Conservation (phyloP, 2,888 invertebrate genomes). For the Tanypteryx hageni region DNA sequence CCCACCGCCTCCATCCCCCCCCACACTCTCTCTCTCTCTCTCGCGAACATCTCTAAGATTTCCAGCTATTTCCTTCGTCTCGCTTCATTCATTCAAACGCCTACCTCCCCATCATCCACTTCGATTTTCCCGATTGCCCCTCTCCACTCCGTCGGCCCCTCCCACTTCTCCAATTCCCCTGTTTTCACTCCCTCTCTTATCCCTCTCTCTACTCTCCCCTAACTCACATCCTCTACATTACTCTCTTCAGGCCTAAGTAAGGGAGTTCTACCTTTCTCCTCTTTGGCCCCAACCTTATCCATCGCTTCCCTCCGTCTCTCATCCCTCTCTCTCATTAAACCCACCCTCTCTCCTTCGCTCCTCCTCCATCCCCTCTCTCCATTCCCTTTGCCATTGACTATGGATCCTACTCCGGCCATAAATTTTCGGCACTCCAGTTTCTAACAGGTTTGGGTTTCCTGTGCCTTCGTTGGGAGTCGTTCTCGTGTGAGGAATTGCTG, state of each 20-base stretch:
- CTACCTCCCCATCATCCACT: neutral
- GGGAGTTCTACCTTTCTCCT: neutral
- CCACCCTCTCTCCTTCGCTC: neutral
- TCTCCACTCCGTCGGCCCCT: neutral
- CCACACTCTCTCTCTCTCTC: neutral
- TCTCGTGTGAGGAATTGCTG: constrained; percentile 6
- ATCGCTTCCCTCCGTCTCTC: neutral
- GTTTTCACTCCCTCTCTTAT: neutral
- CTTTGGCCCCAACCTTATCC: neutral
- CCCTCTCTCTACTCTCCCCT: neutral
- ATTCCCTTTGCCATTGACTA: neutral
- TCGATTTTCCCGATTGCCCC: constrained; percentile 45
- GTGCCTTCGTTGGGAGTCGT: neutral
- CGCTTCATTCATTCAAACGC: constrained; percentile 28
- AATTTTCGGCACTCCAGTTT: constrained; percentile 33
- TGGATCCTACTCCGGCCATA: neutral
- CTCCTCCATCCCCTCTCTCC: neutral
- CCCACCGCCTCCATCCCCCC: neutral
- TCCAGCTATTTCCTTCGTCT: neutral
- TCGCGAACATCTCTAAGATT: neutral
- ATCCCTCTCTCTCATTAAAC: neutral
- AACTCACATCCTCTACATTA: neutral
- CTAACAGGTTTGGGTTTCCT: constrained; percentile 44
- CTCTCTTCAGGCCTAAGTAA: neutral
- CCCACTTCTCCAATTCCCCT: neutral